These are phyloP conservation scores for Zeuzera pyrina DNA, from an alignment of 2,888 invertebrate genomes.

Conservation along the genomic window DNA sequence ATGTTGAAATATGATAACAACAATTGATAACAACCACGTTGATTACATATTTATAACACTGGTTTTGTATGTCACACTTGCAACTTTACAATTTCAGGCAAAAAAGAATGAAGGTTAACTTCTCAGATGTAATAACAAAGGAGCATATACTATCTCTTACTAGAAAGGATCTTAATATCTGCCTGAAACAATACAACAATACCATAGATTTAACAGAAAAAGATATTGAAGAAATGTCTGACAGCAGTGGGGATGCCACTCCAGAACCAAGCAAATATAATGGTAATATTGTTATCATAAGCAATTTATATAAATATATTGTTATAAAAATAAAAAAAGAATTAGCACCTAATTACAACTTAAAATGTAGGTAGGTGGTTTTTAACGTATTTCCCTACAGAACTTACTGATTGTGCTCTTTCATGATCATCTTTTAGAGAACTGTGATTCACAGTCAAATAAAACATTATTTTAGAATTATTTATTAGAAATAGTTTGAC, in stretches of 20 bases:
- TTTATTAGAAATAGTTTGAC: no score
- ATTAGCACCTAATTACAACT: not conserved
- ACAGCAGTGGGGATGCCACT: slow-evolving; percentile 27
- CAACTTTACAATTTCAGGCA: slow-evolving; percentile 38
- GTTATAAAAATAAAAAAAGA: slow-evolving; percentile 4
- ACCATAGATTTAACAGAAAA: slow-evolving; percentile 27
- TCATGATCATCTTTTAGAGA: no score
- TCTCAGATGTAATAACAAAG: slow-evolving; percentile 45
- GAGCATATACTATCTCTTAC: slow-evolving; percentile 45
- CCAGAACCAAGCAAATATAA: slow-evolving; percentile 57
- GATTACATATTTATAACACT: no score
- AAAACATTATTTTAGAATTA: no score
- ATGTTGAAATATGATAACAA: no score
- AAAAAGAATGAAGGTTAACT: slow-evolving; percentile 52
- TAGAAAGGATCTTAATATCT: slow-evolving; percentile 43
- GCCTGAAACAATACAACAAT: slow-evolving; percentile 42
- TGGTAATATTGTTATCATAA: slow-evolving; percentile 28
- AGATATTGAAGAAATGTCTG: slow-evolving; percentile 28
- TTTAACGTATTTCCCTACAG: no score
- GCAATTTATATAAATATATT: slow-evolving; percentile 5
- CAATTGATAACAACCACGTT: no score
- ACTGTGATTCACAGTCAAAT: no score
- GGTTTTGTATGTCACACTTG: no score
- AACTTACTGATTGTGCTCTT: no score
- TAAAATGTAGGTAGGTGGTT: not conserved